Evolutionary conservation across 2,888 invertebrate species (phyloP), one percentile per base, ranked within the genome.

Genomic region (Drosophila subsilvestris): DNA sequence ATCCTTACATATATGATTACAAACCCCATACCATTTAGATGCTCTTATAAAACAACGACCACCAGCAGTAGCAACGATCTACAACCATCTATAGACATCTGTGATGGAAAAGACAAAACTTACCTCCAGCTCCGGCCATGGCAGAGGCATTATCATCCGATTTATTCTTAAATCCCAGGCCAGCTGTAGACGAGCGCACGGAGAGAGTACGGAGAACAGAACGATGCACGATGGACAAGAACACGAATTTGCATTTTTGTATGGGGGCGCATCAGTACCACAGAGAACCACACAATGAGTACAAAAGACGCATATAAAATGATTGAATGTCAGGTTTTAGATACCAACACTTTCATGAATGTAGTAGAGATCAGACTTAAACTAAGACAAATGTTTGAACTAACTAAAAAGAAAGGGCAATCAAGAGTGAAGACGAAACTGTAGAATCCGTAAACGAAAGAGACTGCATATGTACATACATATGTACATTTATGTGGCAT

Each of bases 161-260:
- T 78, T 90, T 91, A 73, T 89, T 81, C 74, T 89, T 90, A 78
- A 90, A 73, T 76, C 90, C 90, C 88, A 90, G 90, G 79, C 91
- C 91, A 80, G 90, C 90, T 90, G 80, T 43, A 60, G 63, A 58
- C 50, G 59, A n/a, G n/a, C n/a, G n/a, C n/a, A n/a, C n/a, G n/a
- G n/a, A n/a, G n/a, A n/a, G n/a, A n/a, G n/a, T n/a, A n/a, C n/a
- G n/a, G 48, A 73, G 62, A 59, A 69, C 78, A 58, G 66, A 63
- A 70, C 56, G 55, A 44, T 22, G 79, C 71, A 79, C 18, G 48
- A 18, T 37, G 43, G 45, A 55, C 20, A 62, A 22, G 22, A 58
- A 58, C 51, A 73, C 42, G 17, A 63, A 37, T 43, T 49, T 37
- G 14, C 12, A 32, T 12, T 3, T 32, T 32, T 32, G 1, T 5